A percentile compares a stretch with the other conserved stretches of the same genome.
These are phyloP conservation scores for Xanthorhoe designata DNA, from an alignment of 2,888 invertebrate species.

Conservation along the genomic window DNA sequence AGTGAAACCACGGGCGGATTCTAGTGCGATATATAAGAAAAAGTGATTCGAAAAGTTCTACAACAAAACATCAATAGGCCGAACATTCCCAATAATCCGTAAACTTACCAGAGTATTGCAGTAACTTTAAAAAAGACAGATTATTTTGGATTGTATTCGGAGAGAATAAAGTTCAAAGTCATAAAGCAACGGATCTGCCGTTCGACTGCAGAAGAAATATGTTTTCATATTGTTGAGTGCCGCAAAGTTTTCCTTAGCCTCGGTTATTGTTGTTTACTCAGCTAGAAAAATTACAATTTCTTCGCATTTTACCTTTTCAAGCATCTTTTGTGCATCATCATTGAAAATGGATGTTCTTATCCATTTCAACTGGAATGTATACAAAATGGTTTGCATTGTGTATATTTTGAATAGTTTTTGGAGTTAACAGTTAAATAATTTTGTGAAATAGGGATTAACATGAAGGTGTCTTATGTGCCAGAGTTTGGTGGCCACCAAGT, in stretches of 20 bases:
- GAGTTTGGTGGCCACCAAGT: too few relatives aligned
- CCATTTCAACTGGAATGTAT: not conserved
- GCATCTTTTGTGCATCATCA: constrained; percentile 15
- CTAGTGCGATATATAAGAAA: not conserved
- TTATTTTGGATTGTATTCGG: constrained; percentile 14
- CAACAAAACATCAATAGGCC: constrained; percentile 15
- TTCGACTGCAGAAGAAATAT: constrained; percentile 28
- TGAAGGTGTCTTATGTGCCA: too few relatives aligned
- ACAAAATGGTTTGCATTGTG: not conserved
- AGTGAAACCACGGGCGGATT: too few relatives aligned
- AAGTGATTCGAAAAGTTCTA: constrained; percentile 14
- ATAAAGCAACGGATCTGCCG: constrained; percentile 10
- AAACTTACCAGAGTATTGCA: constrained; percentile 21
- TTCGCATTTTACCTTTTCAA: constrained; percentile 14
- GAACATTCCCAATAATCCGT: constrained; percentile 21
- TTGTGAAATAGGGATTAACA: too few relatives aligned
- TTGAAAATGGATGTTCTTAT: constrained; percentile 12
- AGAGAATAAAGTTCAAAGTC: constrained; percentile 16
- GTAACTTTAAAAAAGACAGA: not conserved
- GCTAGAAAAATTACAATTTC: constrained; percentile 51
- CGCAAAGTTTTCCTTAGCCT: constrained; percentile 50
- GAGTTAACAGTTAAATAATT: too few relatives aligned
- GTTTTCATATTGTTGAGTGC: constrained; percentile 46
- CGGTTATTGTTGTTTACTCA: constrained; percentile 58
- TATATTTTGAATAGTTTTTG: not conserved